phyloP scores from a whole-genome alignment of 2,113 vertebrate genomes.

The Nerophis ophidion region DNA sequence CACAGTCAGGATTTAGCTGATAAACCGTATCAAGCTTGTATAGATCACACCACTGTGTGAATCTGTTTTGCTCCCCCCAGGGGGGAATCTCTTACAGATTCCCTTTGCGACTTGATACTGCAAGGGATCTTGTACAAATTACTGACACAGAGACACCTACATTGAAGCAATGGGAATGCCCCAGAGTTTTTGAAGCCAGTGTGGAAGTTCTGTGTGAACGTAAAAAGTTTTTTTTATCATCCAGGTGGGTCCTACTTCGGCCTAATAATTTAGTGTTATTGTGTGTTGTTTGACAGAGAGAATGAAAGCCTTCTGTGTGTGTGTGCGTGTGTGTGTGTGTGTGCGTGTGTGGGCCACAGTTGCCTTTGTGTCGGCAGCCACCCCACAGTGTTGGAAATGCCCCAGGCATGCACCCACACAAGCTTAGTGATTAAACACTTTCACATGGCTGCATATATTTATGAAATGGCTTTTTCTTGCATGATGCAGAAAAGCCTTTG shows the following conservation, averaged over 20 bases:
- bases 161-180: slow-evolving; percentile 16
- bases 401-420: slow-evolving; percentile 30
- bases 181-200: slow-evolving; percentile 9
- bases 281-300: neutral
- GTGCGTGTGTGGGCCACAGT: slow-evolving; percentile 8
- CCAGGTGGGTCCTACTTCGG: neutral
- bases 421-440: slow-evolving; percentile 60
- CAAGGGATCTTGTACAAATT: neutral
- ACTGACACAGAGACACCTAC: neutral
- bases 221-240: neutral
- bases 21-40: slow-evolving; percentile 30
- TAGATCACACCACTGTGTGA: slow-evolving; percentile 8
- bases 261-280: neutral
- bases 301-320: slow-evolving; percentile 7
- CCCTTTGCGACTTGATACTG: neutral
- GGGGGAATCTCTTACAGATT: slow-evolving; percentile 7
- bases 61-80: slow-evolving; percentile 9
- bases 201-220: slow-evolving; percentile 18
- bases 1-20: slow-evolving; percentile 17
- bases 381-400: slow-evolving; percentile 33
- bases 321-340: neutral
- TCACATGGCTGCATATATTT: slow-evolving; percentile 58
- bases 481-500: slow-evolving; percentile 11
- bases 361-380: slow-evolving; percentile 40
- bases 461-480: slow-evolving; percentile 26